These are phyloP conservation scores for Lepidurus apus DNA, from an alignment of 1,140 invertebrate species.

Conservation along the genomic window DNA sequence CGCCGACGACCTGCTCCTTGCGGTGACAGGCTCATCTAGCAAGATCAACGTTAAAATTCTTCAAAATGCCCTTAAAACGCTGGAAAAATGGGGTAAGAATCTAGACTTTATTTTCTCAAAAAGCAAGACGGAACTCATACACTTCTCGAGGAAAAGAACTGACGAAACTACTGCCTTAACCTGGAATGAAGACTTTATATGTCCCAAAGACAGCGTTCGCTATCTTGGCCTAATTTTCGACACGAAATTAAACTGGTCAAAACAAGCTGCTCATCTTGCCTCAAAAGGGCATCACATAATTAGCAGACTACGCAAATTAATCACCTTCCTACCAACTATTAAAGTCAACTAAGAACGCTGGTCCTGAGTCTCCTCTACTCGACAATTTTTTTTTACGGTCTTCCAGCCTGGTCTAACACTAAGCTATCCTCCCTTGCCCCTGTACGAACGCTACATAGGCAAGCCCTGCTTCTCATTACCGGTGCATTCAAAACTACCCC, in stretches of 20 bases:
- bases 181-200: not conserved
- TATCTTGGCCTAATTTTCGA: slow-evolving; percentile 25
- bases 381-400: no score
- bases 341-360: no score
- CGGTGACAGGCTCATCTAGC: not conserved
- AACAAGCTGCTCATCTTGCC: not conserved
- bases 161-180: not conserved
- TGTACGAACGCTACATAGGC: no score
- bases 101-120: not conserved
- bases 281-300: not conserved
- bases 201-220: not conserved
- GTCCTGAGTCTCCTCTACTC: no score
- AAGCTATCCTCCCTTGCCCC: no score
- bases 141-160: slow-evolving; percentile 15
- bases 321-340: no score
- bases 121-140: slow-evolving; percentile 24
- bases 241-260: not conserved
- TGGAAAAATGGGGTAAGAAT: slow-evolving; percentile 15
- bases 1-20: slow-evolving; percentile 26
- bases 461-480: no score
- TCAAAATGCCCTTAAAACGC: slow-evolving; percentile 4
- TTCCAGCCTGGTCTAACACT: no score
- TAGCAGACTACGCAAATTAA: no score
- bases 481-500: no score
- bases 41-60: slow-evolving; percentile 21